phyloP scores from a whole-genome alignment of 2,797 vertebrate genomes.

The Antennarius maculatus region DNA sequence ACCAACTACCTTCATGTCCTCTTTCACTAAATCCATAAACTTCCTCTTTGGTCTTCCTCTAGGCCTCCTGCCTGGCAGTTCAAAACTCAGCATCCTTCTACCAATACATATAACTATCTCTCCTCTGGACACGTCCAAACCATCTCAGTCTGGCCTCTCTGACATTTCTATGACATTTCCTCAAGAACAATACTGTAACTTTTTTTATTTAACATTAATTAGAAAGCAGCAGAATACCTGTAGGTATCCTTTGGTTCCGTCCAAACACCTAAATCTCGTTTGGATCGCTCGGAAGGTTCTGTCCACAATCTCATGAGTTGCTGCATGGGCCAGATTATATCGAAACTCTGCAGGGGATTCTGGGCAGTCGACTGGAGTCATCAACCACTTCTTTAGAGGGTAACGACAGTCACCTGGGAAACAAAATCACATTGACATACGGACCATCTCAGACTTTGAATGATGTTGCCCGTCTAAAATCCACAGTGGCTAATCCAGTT shows the following conservation, averaged over 20 bases:
- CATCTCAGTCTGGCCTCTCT: too few species aligned
- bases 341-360: slow-evolving; percentile 87
- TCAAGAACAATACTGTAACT: too few species aligned
- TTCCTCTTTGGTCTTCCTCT: too few species aligned
- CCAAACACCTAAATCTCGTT: slow-evolving; percentile 92
- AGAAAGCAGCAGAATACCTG: slow-evolving; percentile 47
- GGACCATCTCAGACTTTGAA: background rate
- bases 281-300: slow-evolving; percentile 89
- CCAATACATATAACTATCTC: too few species aligned
- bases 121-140: too few species aligned
- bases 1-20: too few species aligned
- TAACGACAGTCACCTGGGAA: slow-evolving; percentile 88
- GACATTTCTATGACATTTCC: too few species aligned
- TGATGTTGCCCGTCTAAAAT: rapidly evolving
- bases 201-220: background rate
- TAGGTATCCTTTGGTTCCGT: slow-evolving; percentile 91
- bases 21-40: too few species aligned
- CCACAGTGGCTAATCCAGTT: rapidly evolving
- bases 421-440: background rate
- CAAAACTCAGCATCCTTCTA: too few species aligned
- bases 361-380: slow-evolving; percentile 89
- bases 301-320: slow-evolving; percentile 91
- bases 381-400: slow-evolving; percentile 88
- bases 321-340: slow-evolving; percentile 91
- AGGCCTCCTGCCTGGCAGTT: too few species aligned